Evolutionary conservation across 2,888 invertebrate genomes (phyloP).

Genomic region (Punctoribates punctum): DNA sequence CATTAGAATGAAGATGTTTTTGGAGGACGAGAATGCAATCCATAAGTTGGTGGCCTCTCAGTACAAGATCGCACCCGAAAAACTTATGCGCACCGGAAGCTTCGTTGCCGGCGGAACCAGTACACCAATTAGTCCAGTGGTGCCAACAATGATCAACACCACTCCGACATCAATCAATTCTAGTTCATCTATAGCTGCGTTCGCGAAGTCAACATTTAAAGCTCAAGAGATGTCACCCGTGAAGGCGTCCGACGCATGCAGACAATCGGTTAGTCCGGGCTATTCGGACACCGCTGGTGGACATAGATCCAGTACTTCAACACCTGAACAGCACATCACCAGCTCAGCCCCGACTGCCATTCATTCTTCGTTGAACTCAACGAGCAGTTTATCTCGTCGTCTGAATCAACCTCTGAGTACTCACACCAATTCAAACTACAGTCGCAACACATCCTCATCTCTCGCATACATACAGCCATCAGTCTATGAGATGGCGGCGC

Average conservation of each 20-base stretch:
- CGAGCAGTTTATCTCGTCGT: conserved; percentile 26
- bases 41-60: conserved; percentile 93
- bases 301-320: conserved; percentile 41
- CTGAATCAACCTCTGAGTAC: conserved; percentile 31
- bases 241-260: conserved; percentile 35
- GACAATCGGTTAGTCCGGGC: conserved; percentile 43
- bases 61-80: conserved; percentile 96
- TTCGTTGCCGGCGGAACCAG: conserved; percentile 47
- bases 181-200: conserved; percentile 35
- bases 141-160: conserved; percentile 30
- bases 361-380: conserved; percentile 7
- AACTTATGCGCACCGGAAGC: conserved; percentile 77
- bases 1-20: conserved; percentile 95
- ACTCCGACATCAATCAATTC: conserved; percentile 35
- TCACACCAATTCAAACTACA: conserved; percentile 12
- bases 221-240: conserved; percentile 32
- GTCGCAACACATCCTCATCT: conserved; percentile 14
- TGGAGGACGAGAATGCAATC: conserved; percentile 91
- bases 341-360: conserved; percentile 33
- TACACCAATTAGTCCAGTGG: conserved; percentile 41
- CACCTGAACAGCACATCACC: conserved; percentile 41
- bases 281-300: conserved; percentile 39
- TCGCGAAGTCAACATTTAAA: conserved; percentile 13
- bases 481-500: conserved; percentile 94
- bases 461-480: conserved; percentile 56